Evolutionary conservation across 2,888 invertebrate genomes (phyloP).

Genomic region (Sarcophaga caerulescens): DNA sequence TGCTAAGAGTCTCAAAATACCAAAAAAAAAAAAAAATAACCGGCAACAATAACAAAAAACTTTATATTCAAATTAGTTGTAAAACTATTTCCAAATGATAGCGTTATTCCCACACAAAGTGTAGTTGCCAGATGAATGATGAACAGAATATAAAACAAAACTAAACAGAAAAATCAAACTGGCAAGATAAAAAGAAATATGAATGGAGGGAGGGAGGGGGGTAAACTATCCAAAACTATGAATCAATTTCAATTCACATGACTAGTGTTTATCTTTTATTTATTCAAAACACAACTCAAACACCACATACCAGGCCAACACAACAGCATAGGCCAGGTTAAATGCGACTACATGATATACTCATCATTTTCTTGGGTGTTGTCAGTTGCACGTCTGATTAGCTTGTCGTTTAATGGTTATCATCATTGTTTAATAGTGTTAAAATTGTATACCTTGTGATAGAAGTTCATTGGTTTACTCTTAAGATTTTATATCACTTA

Average conservation of each 20-base stretch:
- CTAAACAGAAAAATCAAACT: not conserved
- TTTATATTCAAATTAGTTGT: conserved; percentile 35
- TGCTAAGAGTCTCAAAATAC: not conserved
- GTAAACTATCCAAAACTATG: conserved; percentile 20
- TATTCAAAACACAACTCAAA: not conserved
- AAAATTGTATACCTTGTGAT: conserved; percentile 27
- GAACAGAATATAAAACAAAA: not conserved
- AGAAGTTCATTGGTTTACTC: conserved; percentile 36
- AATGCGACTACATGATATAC: not conserved
- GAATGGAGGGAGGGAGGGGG: not conserved
- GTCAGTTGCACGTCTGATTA: not conserved
- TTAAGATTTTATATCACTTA: conserved; percentile 3
- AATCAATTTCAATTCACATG: conserved; percentile 55
- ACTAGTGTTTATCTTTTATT: not conserved
- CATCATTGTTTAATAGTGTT: conserved; percentile 28
- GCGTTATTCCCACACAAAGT: conserved; percentile 21
- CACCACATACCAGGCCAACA: not conserved
- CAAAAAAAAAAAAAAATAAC: not conserved
- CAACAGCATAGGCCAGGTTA: not conserved
- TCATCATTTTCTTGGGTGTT: not conserved
- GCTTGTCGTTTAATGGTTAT: not conserved
- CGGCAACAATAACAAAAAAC: not conserved
- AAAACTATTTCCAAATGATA: conserved; percentile 23
- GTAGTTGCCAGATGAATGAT: not conserved
- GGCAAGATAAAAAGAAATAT: not conserved